phyloP scores from a whole-genome alignment of 2,797 vertebrate genomes.

The Emys orbicularis region DNA sequence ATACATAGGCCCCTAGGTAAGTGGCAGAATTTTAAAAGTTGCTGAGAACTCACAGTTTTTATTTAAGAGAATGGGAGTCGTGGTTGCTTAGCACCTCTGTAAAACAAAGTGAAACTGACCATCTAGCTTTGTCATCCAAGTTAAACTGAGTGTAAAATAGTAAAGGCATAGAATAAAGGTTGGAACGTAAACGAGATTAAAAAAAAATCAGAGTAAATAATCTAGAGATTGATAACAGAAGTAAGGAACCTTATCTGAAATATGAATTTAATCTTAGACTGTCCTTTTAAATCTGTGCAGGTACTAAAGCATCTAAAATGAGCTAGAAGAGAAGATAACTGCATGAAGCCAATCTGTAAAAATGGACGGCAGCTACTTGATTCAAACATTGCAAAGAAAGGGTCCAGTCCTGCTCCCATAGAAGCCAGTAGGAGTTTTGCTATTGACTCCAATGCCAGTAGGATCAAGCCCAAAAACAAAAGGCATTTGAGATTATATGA shows the following conservation, averaged over 20 bases:
- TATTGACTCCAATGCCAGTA: slow-evolving; percentile 49
- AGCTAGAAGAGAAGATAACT: neutral
- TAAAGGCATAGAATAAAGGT: neutral
- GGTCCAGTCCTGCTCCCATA: neutral
- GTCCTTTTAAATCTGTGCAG: neutral
- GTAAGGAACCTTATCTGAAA: neutral
- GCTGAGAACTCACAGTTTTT: neutral
- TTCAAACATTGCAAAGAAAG: slow-evolving; percentile 43
- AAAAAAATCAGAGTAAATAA: slow-evolving; percentile 1
- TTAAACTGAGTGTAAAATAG: neutral
- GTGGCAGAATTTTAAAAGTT: neutral
- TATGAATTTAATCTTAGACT: neutral
- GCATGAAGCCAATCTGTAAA: neutral
- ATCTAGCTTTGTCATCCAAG: neutral
- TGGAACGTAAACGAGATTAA: neutral
- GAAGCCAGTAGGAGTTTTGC: slow-evolving; percentile 44
- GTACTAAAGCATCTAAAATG: neutral
- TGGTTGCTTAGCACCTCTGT: neutral
- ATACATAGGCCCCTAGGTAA: neutral
- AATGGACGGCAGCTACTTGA: slow-evolving; percentile 10
- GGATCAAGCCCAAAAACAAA: slow-evolving; percentile 50
- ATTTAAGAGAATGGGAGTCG: neutral
- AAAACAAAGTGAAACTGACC: neutral
- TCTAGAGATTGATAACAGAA: neutral
- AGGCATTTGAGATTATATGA: slow-evolving; percentile 6